Conservation (phyloP, 2,113 vertebrate species). For the Lutjanus erythropterus region DNA sequence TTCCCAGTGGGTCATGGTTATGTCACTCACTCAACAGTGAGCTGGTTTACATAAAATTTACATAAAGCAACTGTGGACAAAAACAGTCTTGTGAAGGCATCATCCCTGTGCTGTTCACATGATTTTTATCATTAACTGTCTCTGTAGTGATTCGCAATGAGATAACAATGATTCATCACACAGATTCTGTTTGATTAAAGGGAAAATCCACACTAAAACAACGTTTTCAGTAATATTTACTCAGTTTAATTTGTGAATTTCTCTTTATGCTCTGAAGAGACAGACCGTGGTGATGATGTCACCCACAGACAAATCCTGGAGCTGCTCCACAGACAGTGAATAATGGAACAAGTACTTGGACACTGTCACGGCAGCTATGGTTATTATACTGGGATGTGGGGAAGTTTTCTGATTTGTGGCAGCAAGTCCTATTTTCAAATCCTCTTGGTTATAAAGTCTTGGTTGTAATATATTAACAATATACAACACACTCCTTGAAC, state of each 20-base stretch:
- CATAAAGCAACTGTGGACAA: background rate
- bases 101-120: background rate
- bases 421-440: background rate
- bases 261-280: background rate
- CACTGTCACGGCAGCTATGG: conserved; percentile 29
- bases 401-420: conserved; percentile 16
- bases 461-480: background rate
- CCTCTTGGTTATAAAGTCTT: background rate
- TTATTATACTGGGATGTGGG: conserved; percentile 27
- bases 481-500: background rate
- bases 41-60: background rate
- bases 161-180: background rate
- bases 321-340: conserved; percentile 44
- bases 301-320: conserved; percentile 39
- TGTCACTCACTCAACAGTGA: background rate
- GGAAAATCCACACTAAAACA: background rate
- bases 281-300: conserved; percentile 13
- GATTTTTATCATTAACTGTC: background rate
- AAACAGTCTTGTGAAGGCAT: background rate
- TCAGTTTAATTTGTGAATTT: background rate
- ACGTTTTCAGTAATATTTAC: background rate
- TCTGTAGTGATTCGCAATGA: background rate
- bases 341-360: conserved; percentile 40
- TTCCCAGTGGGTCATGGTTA: background rate
- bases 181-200: background rate